Percentiles rank a stretch among this genome's conserved stretches.
Conservation (phyloP, 2,888 invertebrate species). For the Drosophila eohydei region DNA sequence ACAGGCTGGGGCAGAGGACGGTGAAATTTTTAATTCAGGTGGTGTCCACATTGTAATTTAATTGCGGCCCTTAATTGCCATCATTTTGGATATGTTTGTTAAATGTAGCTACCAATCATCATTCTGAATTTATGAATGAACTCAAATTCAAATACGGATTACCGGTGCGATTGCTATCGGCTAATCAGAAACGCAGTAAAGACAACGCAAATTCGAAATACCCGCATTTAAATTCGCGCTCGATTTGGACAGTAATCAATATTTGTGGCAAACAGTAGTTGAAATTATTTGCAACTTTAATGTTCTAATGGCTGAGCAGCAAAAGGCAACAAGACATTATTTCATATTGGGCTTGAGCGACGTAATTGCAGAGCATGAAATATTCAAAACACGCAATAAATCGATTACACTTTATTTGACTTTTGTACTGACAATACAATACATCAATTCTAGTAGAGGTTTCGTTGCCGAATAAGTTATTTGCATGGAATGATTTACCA, state of each 20-base stretch:
- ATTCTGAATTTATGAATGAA: slow-evolving; percentile 56
- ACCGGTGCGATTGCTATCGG: slow-evolving; percentile 22
- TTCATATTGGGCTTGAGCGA: slow-evolving; percentile 20
- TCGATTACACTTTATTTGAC: slow-evolving; percentile 72
- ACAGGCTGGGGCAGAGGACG: too few relatives aligned
- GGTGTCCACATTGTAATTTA: slow-evolving; percentile 70
- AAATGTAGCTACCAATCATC: slow-evolving; percentile 15
- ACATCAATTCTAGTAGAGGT: slow-evolving; percentile 17
- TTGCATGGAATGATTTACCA: slow-evolving; percentile 17
- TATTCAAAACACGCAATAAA: slow-evolving; percentile 76
- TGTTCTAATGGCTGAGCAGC: slow-evolving; percentile 26
- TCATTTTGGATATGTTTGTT: slow-evolving; percentile 32
- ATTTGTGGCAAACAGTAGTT: slow-evolving; percentile 42
- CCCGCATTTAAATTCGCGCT: slow-evolving; percentile 29
- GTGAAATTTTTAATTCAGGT: slow-evolving; percentile 33
- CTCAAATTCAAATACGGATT: slow-evolving; percentile 26
- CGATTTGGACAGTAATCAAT: slow-evolving; percentile 66
- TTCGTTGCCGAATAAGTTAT: neutral
- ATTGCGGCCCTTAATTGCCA: slow-evolving; percentile 73
- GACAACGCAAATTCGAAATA: slow-evolving; percentile 25
- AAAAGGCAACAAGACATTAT: slow-evolving; percentile 11
- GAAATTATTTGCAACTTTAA: slow-evolving; percentile 70
- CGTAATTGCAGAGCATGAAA: slow-evolving; percentile 56
- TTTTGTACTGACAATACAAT: slow-evolving; percentile 19
- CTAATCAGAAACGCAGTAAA: slow-evolving; percentile 47